phyloP scores from a whole-genome alignment of 30 jellyfish, hydroid and myxozoan genomes.

The Turritopsis dohrnii region DNA sequence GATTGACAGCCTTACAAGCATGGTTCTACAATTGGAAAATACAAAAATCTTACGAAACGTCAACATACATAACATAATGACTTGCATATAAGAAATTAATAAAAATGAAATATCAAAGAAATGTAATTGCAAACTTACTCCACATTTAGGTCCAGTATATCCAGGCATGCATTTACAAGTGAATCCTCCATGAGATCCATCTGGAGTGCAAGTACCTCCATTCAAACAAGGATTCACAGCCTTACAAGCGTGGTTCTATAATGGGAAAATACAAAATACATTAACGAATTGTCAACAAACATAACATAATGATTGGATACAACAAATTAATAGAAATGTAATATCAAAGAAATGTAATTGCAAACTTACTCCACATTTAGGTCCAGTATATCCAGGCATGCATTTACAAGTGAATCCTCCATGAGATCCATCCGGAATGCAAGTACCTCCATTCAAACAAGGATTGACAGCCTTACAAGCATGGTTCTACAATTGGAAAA shows the following conservation, averaged over 20 bases:
- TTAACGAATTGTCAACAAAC: too few species aligned
- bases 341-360: neutral
- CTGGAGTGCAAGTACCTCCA: neutral
- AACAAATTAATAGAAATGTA: neutral
- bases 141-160: neutral
- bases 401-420: constrained; percentile 58
- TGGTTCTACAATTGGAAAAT: too few species aligned
- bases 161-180: neutral
- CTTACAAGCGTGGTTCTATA: neutral
- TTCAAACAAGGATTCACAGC: neutral
- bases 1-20: too few species aligned
- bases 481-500: neutral
- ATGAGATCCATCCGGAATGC: constrained; percentile 57
- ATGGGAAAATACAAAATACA: too few species aligned
- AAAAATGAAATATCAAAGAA: neutral
- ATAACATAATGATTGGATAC: too few species aligned
- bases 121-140: neutral
- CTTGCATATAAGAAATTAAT: too few species aligned
- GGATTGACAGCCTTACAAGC: constrained; percentile 51
- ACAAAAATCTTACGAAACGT: too few species aligned
- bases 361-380: constrained; percentile 5
- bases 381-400: constrained; percentile 66
- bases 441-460: constrained; percentile 56
- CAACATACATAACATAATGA: too few species aligned
- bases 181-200: neutral